Evolutionary conservation across 2,797 vertebrate species (phyloP).

Genomic region (Hippocampus kuda): DNA sequence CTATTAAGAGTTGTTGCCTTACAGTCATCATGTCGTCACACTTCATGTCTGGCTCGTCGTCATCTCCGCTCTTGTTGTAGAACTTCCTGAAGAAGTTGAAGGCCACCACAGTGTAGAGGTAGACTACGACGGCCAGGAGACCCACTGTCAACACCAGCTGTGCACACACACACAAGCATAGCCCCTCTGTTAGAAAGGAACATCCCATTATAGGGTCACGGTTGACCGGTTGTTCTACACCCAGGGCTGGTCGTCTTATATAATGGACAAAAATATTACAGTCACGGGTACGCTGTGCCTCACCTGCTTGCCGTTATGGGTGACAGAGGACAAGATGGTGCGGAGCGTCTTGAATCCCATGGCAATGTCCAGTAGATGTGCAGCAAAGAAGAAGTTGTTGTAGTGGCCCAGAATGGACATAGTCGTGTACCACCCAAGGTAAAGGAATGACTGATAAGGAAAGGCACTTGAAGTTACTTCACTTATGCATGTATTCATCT

Average conservation of each 20-base stretch:
- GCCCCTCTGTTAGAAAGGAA: background rate
- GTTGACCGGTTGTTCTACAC: no score
- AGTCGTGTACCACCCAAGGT: slow-evolving; percentile 96
- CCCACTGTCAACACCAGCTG: slow-evolving; percentile 93
- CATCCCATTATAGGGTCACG: background rate
- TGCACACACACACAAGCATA: background rate
- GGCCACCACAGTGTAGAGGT: slow-evolving; percentile 96
- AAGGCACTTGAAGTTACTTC: slow-evolving; percentile 1
- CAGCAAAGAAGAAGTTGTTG: slow-evolving; percentile 99
- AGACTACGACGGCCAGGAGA: slow-evolving; percentile 91
- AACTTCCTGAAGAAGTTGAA: slow-evolving; percentile 99
- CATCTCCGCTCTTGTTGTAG: slow-evolving; percentile 97
- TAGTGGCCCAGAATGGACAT: slow-evolving; percentile 99
- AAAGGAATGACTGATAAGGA: slow-evolving; percentile 82
- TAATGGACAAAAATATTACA: background rate
- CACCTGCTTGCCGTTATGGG: slow-evolving; percentile 99
- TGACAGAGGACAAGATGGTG: slow-evolving; percentile 96
- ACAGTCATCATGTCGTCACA: slow-evolving; percentile 99
- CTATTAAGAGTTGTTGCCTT: slow-evolving; percentile 17
- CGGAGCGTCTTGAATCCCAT: slow-evolving; percentile 98
- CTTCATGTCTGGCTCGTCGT: slow-evolving; percentile 97
- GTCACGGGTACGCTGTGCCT: slow-evolving; percentile 1
- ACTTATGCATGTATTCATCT: background rate
- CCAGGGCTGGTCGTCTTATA: no score
- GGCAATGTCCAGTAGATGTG: slow-evolving; percentile 93